Evolutionary conservation across 2,888 invertebrate genomes (phyloP).

Genomic region (Diaphora mendica): DNA sequence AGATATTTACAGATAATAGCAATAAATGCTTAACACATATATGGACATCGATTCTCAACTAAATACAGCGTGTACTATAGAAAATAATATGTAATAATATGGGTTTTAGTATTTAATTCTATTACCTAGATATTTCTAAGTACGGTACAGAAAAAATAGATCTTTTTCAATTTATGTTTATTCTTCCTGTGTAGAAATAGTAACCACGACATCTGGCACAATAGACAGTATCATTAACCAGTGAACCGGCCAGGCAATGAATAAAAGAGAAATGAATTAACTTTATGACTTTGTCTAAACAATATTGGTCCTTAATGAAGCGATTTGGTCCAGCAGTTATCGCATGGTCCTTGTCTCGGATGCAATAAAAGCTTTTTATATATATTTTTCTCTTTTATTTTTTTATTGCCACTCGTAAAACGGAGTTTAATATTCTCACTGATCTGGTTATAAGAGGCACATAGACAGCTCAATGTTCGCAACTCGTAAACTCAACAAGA

Average conservation of each 20-base stretch:
- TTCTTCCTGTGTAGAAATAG: neutral
- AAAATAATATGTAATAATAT: too few relatives aligned
- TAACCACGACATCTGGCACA: neutral
- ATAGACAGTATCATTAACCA: neutral
- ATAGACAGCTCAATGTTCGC: conserved; percentile 19
- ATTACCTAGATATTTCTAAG: too few relatives aligned
- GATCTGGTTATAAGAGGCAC: conserved; percentile 30
- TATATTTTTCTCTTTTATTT: conserved; percentile 21
- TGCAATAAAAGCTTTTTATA: conserved; percentile 20
- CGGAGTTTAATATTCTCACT: conserved; percentile 18
- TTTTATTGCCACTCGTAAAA: conserved; percentile 37
- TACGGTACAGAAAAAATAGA: too few relatives aligned
- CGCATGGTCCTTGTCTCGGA: conserved; percentile 8
- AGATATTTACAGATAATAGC: too few relatives aligned
- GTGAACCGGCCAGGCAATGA: neutral
- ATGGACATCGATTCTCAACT: too few relatives aligned
- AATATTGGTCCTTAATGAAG: neutral
- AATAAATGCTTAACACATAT: too few relatives aligned
- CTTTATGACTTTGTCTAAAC: neutral
- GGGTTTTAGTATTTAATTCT: too few relatives aligned
- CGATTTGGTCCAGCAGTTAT: conserved; percentile 16
- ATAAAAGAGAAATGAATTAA: neutral
- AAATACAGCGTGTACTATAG: too few relatives aligned
- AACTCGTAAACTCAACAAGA: conserved; percentile 18
- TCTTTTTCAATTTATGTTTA: neutral